These are phyloP conservation scores for Phoxinus phoxinus DNA, from an alignment of 2,113 vertebrate species.

Conservation along the genomic window DNA sequence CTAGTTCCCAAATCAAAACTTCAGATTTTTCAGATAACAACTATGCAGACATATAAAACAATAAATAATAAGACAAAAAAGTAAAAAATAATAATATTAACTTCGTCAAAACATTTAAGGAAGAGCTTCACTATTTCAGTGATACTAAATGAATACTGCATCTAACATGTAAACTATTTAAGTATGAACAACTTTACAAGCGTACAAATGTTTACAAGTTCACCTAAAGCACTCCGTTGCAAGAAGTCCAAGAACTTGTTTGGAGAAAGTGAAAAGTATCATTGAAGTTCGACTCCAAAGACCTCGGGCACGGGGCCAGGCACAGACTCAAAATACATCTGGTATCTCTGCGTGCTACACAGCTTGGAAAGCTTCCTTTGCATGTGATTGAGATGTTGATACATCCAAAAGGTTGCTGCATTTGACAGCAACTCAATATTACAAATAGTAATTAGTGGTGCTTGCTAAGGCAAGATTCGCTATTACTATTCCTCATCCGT, in stretches of 20 bases:
- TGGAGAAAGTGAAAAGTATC: neutral
- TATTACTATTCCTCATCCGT: neutral
- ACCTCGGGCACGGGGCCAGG: neutral
- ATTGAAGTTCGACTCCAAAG: neutral
- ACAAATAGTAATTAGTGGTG: neutral
- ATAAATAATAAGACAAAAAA: too few relatives aligned
- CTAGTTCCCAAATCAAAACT: too few relatives aligned
- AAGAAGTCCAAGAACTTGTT: neutral
- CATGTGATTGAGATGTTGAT: constrained; percentile 28
- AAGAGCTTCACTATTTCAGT: too few relatives aligned
- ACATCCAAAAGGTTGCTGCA: neutral
- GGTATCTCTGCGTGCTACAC: constrained; percentile 7
- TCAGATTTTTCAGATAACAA: too few relatives aligned
- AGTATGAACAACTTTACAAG: neutral
- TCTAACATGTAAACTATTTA: neutral
- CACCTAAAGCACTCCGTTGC: neutral
- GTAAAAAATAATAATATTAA: neutral
- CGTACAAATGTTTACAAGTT: neutral
- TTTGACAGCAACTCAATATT: neutral
- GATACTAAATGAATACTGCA: neutral
- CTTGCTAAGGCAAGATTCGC: neutral
- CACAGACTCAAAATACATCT: neutral
- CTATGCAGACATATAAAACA: too few relatives aligned
- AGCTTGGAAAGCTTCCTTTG: neutral
- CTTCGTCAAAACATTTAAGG: too few relatives aligned